Evolutionary conservation across 2,797 vertebrate species (phyloP).

Genomic region (Pangasius djambal): DNA sequence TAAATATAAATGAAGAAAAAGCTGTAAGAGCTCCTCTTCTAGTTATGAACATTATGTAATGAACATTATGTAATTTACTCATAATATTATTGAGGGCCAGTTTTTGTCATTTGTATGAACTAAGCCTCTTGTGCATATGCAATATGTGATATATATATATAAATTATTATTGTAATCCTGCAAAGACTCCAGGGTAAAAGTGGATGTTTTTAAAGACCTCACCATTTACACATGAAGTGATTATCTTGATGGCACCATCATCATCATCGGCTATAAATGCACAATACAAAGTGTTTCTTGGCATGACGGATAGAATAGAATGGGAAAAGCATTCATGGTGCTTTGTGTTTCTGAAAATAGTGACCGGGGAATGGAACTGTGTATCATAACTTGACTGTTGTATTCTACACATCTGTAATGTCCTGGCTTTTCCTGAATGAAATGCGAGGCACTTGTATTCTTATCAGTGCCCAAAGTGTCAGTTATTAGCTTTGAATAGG

Average conservation of each 20-base stretch:
- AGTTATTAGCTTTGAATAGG: constrained; percentile 19
- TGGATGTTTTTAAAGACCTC: constrained; percentile 59
- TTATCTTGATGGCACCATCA: constrained; percentile 69
- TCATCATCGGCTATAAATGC: constrained; percentile 50
- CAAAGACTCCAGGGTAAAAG: constrained; percentile 40
- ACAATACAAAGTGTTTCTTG: constrained; percentile 44
- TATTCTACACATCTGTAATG: constrained; percentile 14
- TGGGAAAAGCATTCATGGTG: constrained; percentile 69
- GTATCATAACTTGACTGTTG: constrained; percentile 30
- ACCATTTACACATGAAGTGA: constrained; percentile 64
- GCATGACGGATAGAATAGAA: constrained; percentile 65
- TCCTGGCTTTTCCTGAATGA: background rate
- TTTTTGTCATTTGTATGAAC: background rate
- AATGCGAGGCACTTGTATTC: constrained; percentile 23
- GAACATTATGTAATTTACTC: background rate
- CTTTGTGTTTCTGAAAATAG: constrained; percentile 63
- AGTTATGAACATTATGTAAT: background rate
- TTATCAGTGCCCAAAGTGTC: constrained; percentile 28
- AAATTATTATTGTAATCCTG: background rate
- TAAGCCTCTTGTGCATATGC: background rate
- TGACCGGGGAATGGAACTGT: constrained; percentile 67
- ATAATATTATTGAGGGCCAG: background rate
- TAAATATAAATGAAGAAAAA: background rate
- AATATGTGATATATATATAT: background rate
- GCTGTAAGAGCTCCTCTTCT: background rate